These are phyloP conservation scores for Bucorvus abyssinicus DNA, from an alignment of 2,797 vertebrate genomes.

Conservation along the genomic window DNA sequence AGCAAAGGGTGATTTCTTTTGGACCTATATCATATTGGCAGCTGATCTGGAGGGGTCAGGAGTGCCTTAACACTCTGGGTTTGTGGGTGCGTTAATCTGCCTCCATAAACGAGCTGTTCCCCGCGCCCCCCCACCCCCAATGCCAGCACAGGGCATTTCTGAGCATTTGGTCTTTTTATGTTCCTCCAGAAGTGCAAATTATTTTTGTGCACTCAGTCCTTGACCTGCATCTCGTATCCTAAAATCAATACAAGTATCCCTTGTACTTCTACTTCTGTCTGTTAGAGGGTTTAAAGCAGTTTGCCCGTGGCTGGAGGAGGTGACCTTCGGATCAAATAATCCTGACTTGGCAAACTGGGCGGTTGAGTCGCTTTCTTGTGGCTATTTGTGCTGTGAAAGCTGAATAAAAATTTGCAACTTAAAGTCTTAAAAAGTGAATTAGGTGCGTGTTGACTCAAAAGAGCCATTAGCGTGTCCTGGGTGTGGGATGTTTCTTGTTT, in stretches of 20 bases:
- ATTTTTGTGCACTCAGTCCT: background rate
- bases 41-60: slow-evolving; percentile 61
- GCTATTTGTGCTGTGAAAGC: slow-evolving; percentile 66
- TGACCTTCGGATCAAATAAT: slow-evolving; percentile 38
- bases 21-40: slow-evolving; percentile 75
- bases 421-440: slow-evolving; percentile 27
- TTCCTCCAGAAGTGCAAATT: background rate
- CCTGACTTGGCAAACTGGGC: background rate
- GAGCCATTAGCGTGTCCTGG: background rate
- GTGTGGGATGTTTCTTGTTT: slow-evolving; percentile 21
- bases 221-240: background rate
- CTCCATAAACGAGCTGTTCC: slow-evolving; percentile 19
- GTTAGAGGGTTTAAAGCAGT: slow-evolving; percentile 37
- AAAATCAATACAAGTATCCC: background rate
- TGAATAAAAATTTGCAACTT: slow-evolving; percentile 32
- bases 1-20: slow-evolving; percentile 70
- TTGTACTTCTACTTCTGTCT: slow-evolving; percentile 25
- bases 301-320: slow-evolving; percentile 28
- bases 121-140: background rate
- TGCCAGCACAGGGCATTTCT: background rate
- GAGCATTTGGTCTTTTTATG: background rate
- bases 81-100: slow-evolving; percentile 65
- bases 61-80: slow-evolving; percentile 4
- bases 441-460: background rate
- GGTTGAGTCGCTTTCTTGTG: slow-evolving; percentile 55